phyloP scores from a whole-genome alignment of 2,113 vertebrate species.

The Dipodomys spectabilis region DNA sequence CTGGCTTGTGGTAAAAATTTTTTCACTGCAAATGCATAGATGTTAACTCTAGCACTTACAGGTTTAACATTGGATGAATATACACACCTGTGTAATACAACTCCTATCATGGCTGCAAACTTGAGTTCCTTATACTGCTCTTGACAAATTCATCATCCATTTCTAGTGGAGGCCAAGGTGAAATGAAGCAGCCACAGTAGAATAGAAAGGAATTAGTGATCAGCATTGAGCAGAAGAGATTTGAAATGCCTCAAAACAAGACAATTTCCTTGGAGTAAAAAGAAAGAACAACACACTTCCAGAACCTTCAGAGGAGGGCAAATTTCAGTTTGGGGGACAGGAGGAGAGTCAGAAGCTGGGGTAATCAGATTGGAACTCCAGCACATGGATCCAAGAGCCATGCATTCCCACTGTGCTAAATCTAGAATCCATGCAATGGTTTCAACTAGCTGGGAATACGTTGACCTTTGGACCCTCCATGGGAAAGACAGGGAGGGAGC shows the following conservation, averaged over 20 bases:
- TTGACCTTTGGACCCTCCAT: neutral
- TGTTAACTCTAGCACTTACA: neutral
- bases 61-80: slow-evolving; percentile 15
- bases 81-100: neutral
- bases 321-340: neutral
- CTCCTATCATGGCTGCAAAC: neutral
- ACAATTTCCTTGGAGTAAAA: slow-evolving; percentile 30
- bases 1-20: slow-evolving; percentile 26
- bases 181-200: neutral
- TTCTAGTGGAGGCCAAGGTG: neutral
- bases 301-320: neutral
- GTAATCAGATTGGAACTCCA: slow-evolving; percentile 19
- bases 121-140: neutral
- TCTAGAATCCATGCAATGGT: neutral
- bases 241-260: neutral
- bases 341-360: neutral
- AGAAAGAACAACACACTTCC: neutral
- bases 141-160: neutral
- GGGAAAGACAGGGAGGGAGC: neutral
- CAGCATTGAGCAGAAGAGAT: neutral
- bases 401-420: neutral
- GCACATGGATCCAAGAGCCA: neutral
- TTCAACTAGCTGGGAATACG: neutral
- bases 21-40: neutral
- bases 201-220: neutral